Evolutionary conservation across 2,797 vertebrate species (phyloP), one percentile per base, ranked within the genome.

Genomic region (Diceros bicornis): DNA sequence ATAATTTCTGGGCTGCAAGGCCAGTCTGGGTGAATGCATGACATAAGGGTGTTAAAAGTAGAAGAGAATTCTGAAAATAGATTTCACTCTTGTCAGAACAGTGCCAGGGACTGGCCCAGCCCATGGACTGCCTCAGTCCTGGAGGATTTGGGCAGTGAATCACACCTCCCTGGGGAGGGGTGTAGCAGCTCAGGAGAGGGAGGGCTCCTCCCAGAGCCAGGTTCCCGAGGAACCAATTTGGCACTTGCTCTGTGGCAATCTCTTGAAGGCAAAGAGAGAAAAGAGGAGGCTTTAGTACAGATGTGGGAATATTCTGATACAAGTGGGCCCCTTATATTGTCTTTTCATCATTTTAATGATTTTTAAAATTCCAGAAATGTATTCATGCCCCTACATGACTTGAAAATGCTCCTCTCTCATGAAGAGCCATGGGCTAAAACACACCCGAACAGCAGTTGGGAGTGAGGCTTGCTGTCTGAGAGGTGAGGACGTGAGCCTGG

Each of bases 21-120:
- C 97, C 89, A 89, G 95, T 90, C 96, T 96, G 93, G 89, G 96
- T 97, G 97, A 97, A 78, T 6, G 7, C 29, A 66, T 97, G 97
- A 96, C 95, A 91, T 75, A 16, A 95, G 91, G 81, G 74, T 93
- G 86, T 95, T 97, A 96, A 96, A 98, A 93, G 89, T 37, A 7
- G 77, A 92, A 11, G 83, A 68, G 90, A 88, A 32, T 29, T 86
- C 96, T 85, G 52, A 95, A 97, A 97, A 97, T 97, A 97, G 96
- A 93, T 81, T 57, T 89, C 25, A 6, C 87, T 89, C 75, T 59
- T 92, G 84, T 92, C 84, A 92, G 82, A 68, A 71, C 12, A 9
- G 78, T 71, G 69, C 97, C 95, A 90, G 81, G 74, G 66, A 6
- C 86, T 84, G 94, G 85, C 72, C 88, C 55, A 6, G 88, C 57